Evolutionary conservation across 2,888 invertebrate species (phyloP).

Genomic region (Lithophane semibrunnea): DNA sequence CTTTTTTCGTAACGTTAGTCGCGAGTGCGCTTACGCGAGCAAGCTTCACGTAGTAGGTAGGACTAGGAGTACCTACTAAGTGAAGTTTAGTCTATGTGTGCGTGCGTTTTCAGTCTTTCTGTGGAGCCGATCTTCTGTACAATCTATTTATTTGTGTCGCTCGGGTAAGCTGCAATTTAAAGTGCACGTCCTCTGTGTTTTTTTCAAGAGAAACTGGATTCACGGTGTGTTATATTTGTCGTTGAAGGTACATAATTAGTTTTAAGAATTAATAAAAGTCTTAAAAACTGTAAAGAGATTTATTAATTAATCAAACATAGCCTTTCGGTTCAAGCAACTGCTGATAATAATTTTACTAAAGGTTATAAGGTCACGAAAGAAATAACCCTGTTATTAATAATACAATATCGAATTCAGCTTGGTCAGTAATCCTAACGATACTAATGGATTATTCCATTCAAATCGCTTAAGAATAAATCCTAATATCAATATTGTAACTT

Average conservation of each 20-base stretch:
- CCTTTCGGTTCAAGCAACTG: neutral
- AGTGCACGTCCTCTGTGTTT: conserved; percentile 36
- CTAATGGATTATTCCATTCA: neutral
- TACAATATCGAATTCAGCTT: neutral
- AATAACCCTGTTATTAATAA: neutral
- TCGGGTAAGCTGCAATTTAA: conserved; percentile 47
- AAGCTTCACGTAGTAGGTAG: too few species aligned
- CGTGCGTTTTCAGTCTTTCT: too few species aligned
- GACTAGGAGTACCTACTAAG: too few species aligned
- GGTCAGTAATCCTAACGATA: neutral
- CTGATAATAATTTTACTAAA: neutral
- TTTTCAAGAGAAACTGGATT: conserved; percentile 24
- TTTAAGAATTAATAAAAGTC: neutral
- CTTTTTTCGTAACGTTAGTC: neutral
- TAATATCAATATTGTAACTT: neutral
- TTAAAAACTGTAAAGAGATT: neutral
- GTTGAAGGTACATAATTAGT: neutral
- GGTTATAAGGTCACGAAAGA: neutral
- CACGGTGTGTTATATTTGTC: conserved; percentile 16
- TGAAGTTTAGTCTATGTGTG: too few species aligned
- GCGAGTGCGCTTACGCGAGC: neutral
- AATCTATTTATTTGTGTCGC: neutral
- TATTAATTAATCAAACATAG: neutral
- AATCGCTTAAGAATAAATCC: neutral
- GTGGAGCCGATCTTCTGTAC: neutral